Evolutionary conservation across 1,140 invertebrate genomes (phyloP).

Genomic region (Eubasilissa regina): DNA sequence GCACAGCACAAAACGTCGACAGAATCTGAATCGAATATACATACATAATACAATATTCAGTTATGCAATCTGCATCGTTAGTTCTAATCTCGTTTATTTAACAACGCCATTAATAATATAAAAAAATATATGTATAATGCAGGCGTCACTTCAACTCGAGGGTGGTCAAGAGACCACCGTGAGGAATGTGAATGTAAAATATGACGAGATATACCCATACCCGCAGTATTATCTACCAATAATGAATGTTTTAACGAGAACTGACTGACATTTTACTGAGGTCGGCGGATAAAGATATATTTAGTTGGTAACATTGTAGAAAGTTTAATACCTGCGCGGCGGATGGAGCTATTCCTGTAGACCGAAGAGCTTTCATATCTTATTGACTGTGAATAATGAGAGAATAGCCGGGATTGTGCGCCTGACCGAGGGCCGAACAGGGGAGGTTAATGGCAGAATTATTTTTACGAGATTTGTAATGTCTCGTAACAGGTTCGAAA

Average conservation of each 20-base stretch:
- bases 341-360: background rate
- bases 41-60: too few species aligned
- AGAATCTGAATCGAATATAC: too few species aligned
- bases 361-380: conserved; percentile 10
- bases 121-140: too few species aligned
- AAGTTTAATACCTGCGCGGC: background rate
- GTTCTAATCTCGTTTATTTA: too few species aligned
- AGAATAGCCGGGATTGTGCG: background rate
- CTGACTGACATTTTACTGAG: background rate
- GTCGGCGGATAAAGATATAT: background rate
- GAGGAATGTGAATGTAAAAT: too few species aligned
- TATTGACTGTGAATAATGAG: conserved; percentile 36
- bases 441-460: too few species aligned
- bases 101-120: too few species aligned
- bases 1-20: too few species aligned
- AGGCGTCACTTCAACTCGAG: background rate
- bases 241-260: conserved; percentile 3
- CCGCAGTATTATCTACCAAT: background rate
- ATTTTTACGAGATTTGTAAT: too few species aligned
- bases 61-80: too few species aligned
- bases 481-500: too few species aligned
- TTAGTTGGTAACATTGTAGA: background rate
- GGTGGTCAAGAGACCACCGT: background rate
- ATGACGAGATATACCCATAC: background rate
- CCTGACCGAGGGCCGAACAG: too few species aligned